A percentile compares a stretch with the other conserved stretches of the same genome.
These are phyloP conservation scores for Bombus affinis DNA, from an alignment of 1,140 invertebrate species.

Conservation along the genomic window DNA sequence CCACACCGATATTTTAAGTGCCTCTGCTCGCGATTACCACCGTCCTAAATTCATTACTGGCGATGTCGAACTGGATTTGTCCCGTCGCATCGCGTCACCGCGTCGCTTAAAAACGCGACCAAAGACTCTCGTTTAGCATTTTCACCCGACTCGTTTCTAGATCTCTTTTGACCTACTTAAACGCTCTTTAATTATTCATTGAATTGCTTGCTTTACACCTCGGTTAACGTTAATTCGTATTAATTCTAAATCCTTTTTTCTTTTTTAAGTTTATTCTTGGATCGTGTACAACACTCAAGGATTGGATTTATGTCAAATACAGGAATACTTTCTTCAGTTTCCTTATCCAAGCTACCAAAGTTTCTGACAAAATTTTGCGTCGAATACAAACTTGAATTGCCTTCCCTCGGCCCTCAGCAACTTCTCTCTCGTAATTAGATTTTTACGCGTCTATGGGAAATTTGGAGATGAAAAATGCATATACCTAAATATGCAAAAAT, in stretches of 20 bases:
- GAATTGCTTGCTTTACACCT: background rate
- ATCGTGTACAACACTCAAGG: too few species aligned
- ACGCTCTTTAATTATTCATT: background rate
- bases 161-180: background rate
- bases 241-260: background rate
- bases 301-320: too few species aligned
- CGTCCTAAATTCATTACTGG: conserved; percentile 27
- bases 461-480: too few species aligned
- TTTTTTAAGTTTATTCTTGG: background rate
- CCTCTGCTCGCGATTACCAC: conserved; percentile 3
- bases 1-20: conserved; percentile 30
- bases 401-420: too few species aligned
- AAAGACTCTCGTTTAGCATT: background rate
- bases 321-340: too few species aligned
- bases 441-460: too few species aligned
- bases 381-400: too few species aligned
- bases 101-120: background rate
- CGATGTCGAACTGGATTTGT: conserved; percentile 21
- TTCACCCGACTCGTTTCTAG: background rate
- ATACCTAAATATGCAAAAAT: too few species aligned
- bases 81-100: too few species aligned
- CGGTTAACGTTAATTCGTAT: background rate
- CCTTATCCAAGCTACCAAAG: too few species aligned
- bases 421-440: too few species aligned
- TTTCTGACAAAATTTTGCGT: too few species aligned